Base-by-base conservation (phyloP, 1,140 invertebrate species). In the Ceratosolen fusciceps region DNA sequence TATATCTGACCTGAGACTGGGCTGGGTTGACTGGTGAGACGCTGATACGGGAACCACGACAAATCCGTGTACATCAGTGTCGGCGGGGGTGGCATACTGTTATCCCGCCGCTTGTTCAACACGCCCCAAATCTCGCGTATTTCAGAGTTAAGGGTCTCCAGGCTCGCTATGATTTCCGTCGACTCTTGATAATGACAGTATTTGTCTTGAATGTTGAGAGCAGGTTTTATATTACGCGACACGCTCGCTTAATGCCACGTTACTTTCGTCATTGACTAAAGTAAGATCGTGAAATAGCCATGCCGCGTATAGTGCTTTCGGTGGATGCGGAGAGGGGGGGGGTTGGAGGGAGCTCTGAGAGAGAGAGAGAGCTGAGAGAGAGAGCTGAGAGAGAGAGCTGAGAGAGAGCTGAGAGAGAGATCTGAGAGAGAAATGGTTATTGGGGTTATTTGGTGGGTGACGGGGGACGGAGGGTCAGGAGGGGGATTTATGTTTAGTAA, bases 51-150 rank as follows among this genome's bases (percentile, higher is more conserved):
- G 56, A 88, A 91, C 93, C 93, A 93, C 73, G 92, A 92, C 26
- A 93, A 86, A 83, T 94, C 93, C 21, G 92, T 91, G 58, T 93
- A 93, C 77, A 93, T 90, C 58, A 93, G 84, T 71, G 91, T 90
- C 10, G 92, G 88, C 7, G 93, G 91, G 8, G 93, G 91, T 14
- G 93, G 91, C 39, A 92, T 89, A 80, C 85, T 90, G 73, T 90
- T 91, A 81, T 92, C 91, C 80, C 92, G 91, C 75, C 93, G 92
- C 82, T 93, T 93, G 39, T 93, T 91, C 24, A 95, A 86, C 54
- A 94, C 93, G 52, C 93, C 92, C 91, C 93, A 93, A 76, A 94
- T 94, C 84, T 94, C 93, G 29, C 93, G 91, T 74, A 95, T 94
- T 86, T 94, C 93, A 0, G 92, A 92, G 86, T 94, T 94, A 7